phyloP scores from a whole-genome alignment of 2,797 vertebrate species.

The Myotis myotis region DNA sequence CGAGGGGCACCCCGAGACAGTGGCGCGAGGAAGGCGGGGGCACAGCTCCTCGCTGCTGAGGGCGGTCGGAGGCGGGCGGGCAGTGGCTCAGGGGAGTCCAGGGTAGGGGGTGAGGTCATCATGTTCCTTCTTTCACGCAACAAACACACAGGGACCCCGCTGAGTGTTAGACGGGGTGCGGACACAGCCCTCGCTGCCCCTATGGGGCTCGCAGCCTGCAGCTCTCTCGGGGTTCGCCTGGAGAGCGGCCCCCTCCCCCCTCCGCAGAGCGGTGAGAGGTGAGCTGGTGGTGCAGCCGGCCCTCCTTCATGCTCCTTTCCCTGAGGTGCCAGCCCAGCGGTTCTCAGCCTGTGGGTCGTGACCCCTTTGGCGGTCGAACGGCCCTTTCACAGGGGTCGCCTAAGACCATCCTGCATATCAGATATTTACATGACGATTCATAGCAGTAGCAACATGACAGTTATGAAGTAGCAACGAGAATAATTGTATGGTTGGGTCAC shows the following conservation, averaged over 20 bases:
- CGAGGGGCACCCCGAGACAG: background rate
- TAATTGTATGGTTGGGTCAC: too few species aligned
- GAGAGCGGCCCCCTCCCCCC: fast-evolving
- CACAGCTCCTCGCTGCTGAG: background rate
- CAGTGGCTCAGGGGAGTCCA: fast-evolving
- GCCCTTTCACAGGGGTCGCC: too few species aligned
- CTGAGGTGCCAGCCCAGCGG: too few species aligned
- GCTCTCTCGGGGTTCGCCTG: fast-evolving
- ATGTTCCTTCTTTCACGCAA: background rate
- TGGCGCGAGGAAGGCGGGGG: background rate
- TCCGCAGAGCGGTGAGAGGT: fast-evolving
- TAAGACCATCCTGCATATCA: too few species aligned
- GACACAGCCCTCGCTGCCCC: conserved; percentile 71
- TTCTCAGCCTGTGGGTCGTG: too few species aligned
- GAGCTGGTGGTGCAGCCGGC: fast-evolving
- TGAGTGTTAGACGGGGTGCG: conserved; percentile 74
- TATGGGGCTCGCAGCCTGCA: background rate
- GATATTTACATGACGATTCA: too few species aligned
- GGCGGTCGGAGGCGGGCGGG: too few species aligned
- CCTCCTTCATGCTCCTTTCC: fast-evolving
- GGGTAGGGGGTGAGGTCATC: background rate
- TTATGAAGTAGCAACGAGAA: too few species aligned
- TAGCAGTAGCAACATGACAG: too few species aligned
- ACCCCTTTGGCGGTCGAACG: too few species aligned
- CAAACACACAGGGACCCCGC: background rate